Base-by-base conservation (phyloP, 2,113 vertebrate genomes). In the Rhinopomastus cyanomelas region DNA sequence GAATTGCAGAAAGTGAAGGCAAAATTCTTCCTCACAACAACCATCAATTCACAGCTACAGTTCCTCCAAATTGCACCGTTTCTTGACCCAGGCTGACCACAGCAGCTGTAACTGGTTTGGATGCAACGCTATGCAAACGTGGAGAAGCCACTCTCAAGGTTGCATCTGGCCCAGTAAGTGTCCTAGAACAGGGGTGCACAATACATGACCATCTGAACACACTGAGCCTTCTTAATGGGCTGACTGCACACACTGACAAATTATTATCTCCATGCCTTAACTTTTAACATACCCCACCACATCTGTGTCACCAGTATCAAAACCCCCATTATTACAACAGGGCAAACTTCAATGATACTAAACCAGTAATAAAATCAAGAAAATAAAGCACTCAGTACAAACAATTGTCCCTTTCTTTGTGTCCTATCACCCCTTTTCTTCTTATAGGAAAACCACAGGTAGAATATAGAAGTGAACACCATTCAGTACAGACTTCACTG, bases 1-100 rank as follows among this genome's bases (percentile, higher is more conserved):
- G 49, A 90, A 92, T 82, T 89, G 52, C 49, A 88, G 52, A 76
- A 3, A 3, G 79, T 17, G 60, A 88, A 91, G 88, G 42, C n/a
- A 88, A 87, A 48, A 64, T 48, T 88, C 34, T 51, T 74, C 49
- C 53, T 75, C 57, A 74, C 55, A 85, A 64, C 6, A n/a, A 67
- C 6, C 34, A 52, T 32, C 18, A 61, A 44, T 48, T 78, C 52
- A 71, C 15, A 59, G 29, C 19, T 44, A 46, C 23, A 11, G 12
- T 30, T 81, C 49, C 62, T 34, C 27, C 27, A 66, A 53, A 20
- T 0, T 73, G 36, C 48, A 6, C 27, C 64, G 49, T 57, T 16
- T 44, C 29, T 25, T 72, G n/a, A 60, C 16, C 14, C 15, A 67
- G 29, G 59, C 21, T 36, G 66, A 75, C 23, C 52, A n/a, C 0